A percentile compares a stretch with the other conserved stretches of the same genome.
Conservation (phyloP, 2,113 vertebrate genomes). For the Notechis scutatus region DNA sequence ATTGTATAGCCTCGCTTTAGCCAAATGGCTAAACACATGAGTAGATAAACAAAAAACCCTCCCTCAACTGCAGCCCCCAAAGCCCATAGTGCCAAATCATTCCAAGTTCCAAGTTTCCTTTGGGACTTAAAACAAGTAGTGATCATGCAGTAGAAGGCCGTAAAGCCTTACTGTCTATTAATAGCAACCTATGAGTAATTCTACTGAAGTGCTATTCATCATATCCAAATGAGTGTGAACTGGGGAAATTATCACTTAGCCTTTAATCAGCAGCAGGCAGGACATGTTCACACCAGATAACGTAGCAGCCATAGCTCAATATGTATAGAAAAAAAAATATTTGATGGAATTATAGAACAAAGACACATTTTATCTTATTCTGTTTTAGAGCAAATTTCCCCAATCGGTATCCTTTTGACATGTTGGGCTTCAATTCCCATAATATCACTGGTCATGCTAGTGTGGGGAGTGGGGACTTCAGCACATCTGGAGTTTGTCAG, state of each 20-base stretch:
- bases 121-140: neutral
- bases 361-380: neutral
- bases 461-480: neutral
- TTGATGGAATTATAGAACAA: neutral
- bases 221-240: slow-evolving; percentile 11
- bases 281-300: slow-evolving; percentile 12
- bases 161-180: neutral
- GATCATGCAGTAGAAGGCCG: neutral
- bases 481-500: neutral
- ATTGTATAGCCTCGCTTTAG: neutral
- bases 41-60: neutral
- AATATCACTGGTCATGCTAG: neutral
- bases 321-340: neutral
- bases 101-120: neutral
- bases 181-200: slow-evolving; percentile 13
- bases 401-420: neutral
- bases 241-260: slow-evolving; percentile 8
- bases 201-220: neutral
- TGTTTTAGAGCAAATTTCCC: neutral
- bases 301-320: neutral
- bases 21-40: neutral
- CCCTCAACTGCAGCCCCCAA: neutral
- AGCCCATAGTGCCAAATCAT: neutral
- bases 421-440: neutral
- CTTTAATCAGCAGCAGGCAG: slow-evolving; percentile 20